Evolutionary conservation across 1,140 invertebrate species (phyloP), one percentile per base, ranked within the genome.

Genomic region (Eupristina koningsbergeri): DNA sequence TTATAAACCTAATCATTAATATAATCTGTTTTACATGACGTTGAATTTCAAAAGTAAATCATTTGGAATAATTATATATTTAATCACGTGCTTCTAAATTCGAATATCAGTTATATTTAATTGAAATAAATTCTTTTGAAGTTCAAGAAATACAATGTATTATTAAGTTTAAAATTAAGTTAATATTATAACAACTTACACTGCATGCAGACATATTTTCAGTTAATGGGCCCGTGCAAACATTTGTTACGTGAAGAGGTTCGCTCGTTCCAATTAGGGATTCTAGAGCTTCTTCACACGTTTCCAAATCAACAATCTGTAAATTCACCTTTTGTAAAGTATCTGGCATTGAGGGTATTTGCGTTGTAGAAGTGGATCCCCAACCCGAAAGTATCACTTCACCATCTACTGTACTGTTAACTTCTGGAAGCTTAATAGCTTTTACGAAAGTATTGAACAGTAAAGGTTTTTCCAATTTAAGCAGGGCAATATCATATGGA

Each of bases 401-500:
- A 47, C 86, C 87, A 0, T 64, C 64, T 3, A 85, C 82, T 3
- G 79, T 47, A 26, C 19, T 34, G 15, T 79, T 34, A 8, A 0
- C 17, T 61, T n/a, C 41, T n/a, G 87, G 87, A 17, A 88, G 79
- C 1, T 8, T 61, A 19, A 86, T 84, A 0, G 93, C 87, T 3
- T 93, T 90, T 0, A 96, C 93, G 53, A 87, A 89, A 69, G 93
- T 88, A 83, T 92, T 93, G 83, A 94, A 94, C 8, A 86, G 86
- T 29, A 95, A 87, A 15, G 94, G 91, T 47, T 89, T 90, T n/a
- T 89, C 88, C 11, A 95, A 88, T 79, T 92, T 93, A 31, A 96
- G 89, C 0, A 96, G 73, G 47, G 94, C 95, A 81, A 96, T 94
- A 86, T 96, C 95, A 84, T 94, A 93, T 31, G 93, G 92, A 31